Percentiles rank a stretch among this genome's conserved stretches.
Evolutionary conservation across 2,113 vertebrate genomes (phyloP).

Genomic region (Phoxinus phoxinus): DNA sequence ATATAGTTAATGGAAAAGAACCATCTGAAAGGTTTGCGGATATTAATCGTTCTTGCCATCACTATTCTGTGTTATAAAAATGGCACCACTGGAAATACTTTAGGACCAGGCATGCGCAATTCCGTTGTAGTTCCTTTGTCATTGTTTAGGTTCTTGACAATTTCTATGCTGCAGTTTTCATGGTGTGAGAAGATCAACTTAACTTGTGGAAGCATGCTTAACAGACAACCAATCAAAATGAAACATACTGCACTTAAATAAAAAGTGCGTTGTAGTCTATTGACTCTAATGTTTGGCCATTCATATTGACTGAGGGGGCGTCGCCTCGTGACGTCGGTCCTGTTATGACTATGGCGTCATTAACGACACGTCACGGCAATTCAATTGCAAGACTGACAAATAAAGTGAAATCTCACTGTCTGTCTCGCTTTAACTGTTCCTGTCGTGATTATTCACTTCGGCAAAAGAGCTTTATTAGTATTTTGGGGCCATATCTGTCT

Average conservation of each 20-base stretch:
- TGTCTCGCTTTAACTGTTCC: not conserved
- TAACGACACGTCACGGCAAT: not conserved
- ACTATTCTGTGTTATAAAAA: not conserved
- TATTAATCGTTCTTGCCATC: not conserved
- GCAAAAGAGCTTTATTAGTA: not conserved
- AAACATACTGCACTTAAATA: not conserved
- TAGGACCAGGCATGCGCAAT: not conserved
- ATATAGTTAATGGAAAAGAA: no score
- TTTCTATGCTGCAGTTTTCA: not conserved
- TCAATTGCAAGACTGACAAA: not conserved
- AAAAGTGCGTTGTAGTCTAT: not conserved
- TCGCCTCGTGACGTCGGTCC: not conserved
- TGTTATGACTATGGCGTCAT: not conserved
- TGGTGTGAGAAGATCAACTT: not conserved
- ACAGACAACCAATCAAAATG: not conserved
- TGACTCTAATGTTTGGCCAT: not conserved
- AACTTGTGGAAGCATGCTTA: not conserved
- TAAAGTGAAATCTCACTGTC: not conserved
- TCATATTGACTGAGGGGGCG: conserved; percentile 5
- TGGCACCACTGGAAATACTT: not conserved
- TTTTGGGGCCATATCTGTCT: not conserved
- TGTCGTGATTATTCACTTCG: not conserved
- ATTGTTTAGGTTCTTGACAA: not conserved
- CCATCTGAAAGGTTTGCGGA: not conserved
- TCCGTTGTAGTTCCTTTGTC: not conserved